Evolutionary conservation across 2,797 vertebrate species (phyloP).

Genomic region (Pampus argenteus): DNA sequence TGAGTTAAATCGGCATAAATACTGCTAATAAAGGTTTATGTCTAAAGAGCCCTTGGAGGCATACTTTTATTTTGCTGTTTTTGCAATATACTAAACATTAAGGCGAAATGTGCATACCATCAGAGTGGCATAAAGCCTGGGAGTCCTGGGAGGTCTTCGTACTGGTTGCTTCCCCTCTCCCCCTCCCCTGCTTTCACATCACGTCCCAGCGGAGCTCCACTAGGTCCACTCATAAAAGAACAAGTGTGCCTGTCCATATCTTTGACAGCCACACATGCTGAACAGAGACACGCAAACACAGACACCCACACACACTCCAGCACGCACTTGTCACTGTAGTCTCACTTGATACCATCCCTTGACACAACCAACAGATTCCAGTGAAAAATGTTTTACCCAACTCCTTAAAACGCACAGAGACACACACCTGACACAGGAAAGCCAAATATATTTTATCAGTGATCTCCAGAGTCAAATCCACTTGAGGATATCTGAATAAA

Average conservation of each 20-base stretch:
- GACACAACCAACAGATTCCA: constrained; percentile 42
- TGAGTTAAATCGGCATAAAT: constrained; percentile 15
- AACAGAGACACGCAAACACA: constrained; percentile 47
- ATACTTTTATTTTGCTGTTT: constrained; percentile 6
- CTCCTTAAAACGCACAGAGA: constrained; percentile 18
- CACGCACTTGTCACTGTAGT: constrained; percentile 50
- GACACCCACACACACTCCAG: constrained; percentile 3
- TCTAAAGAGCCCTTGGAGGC: constrained; percentile 29
- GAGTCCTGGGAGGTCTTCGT: not conserved
- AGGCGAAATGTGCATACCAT: constrained; percentile 9
- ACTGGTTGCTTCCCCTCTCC: not conserved
- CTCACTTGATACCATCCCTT: constrained; percentile 55
- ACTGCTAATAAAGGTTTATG: constrained; percentile 17
- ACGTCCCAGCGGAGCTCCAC: constrained; percentile 51
- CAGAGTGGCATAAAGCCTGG: constrained; percentile 3
- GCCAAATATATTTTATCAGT: constrained; percentile 25
- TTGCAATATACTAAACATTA: constrained; percentile 5
- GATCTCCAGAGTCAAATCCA: constrained; percentile 45
- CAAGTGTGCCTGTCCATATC: constrained; percentile 64
- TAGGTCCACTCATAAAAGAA: constrained; percentile 67
- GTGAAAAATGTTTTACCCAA: constrained; percentile 39
- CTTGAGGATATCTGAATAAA: constrained; percentile 55
- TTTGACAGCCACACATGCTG: constrained; percentile 57
- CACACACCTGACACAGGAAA: constrained; percentile 51
- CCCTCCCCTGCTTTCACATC: constrained; percentile 37